Base-by-base conservation (phyloP, 2,113 vertebrate genomes). In the Triplophysa rosa region DNA sequence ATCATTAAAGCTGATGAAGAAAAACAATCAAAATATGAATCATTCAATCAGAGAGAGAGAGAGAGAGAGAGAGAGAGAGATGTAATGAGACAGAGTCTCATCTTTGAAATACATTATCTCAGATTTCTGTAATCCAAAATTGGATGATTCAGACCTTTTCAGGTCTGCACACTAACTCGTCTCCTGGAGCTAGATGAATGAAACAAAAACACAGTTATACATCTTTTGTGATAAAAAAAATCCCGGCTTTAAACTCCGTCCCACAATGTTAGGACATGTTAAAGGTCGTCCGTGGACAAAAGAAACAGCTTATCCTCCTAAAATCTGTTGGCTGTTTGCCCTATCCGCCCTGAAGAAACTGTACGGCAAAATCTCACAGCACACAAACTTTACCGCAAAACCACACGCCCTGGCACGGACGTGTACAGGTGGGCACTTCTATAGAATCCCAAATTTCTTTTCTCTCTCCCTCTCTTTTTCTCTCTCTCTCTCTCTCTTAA, bases 391-490 rank as follows among this genome's bases (percentile, higher is more conserved):
- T 54, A 68, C 58, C n/a, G 0, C 14, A 59, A 10, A 42, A 24
- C 77, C 47, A 64, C 58, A 70, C 70, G 9, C 21, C 7, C 69
- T 40, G 61, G 76, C 26, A 78, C 26, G 42, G 62, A 52, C 37
- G 24, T 14, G 52, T 67, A 21, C 77, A 79, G 67, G 67, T 79
- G 77, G 77, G 56, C 13, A 70, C 24, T 45, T 23, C 67, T 29
- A 67, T 52, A 78, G 76, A 56, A 14, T 59, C 64, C 37, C 76
- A 42, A 33, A 40, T 26, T 7, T 49, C 8, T 59, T 11, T 45
- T 42, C 14, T 56, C 17, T 63, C 42, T 80, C 8, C 37, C 52
- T 68, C 23, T 63, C 12, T 66, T 54, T 33, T 59, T 11, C 45
- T 21, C 14, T 63, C 42, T 80, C 14, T 63, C 42, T 80, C 4